Percentiles rank a stretch among this genome's conserved stretches.
Evolutionary conservation across 1,140 invertebrate species (phyloP).

Genomic region (Papilio dardanus): DNA sequence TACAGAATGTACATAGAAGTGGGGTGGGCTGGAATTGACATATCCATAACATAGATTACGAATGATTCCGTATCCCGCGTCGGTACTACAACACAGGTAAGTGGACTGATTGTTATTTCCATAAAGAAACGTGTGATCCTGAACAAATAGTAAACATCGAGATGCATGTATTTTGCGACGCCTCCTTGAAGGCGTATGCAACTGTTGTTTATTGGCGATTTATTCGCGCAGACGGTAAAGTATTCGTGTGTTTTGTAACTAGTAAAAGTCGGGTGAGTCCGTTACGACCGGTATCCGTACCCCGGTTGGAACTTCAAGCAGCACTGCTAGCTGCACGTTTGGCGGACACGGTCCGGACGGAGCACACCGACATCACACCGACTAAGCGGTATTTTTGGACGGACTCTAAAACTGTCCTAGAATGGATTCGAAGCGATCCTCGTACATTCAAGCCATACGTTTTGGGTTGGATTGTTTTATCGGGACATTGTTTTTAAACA

Average conservation of each 20-base stretch:
- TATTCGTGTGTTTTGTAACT: constrained; percentile 42
- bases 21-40: constrained; percentile 62
- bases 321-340: constrained; percentile 56
- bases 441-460: constrained; percentile 45
- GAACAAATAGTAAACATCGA: constrained; percentile 37
- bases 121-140: not conserved
- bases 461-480: too few relatives aligned
- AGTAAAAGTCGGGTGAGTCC: constrained; percentile 56
- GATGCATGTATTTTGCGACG: constrained; percentile 50
- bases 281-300: constrained; percentile 53
- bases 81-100: constrained; percentile 32
- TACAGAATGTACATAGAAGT: constrained; percentile 66
- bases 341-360: constrained; percentile 42
- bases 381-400: constrained; percentile 41
- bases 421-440: not conserved
- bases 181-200: constrained; percentile 42
- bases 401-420: constrained; percentile 36
- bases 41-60: constrained; percentile 40
- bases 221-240: constrained; percentile 26
- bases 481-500: too few relatives aligned
- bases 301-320: constrained; percentile 63
- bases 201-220: constrained; percentile 47
- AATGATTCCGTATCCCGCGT: constrained; percentile 38
- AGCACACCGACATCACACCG: constrained; percentile 44
- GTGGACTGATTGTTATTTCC: constrained; percentile 33